Base-by-base conservation (phyloP, 2,888 invertebrate genomes). In the Epistrophe grossulariae region DNA sequence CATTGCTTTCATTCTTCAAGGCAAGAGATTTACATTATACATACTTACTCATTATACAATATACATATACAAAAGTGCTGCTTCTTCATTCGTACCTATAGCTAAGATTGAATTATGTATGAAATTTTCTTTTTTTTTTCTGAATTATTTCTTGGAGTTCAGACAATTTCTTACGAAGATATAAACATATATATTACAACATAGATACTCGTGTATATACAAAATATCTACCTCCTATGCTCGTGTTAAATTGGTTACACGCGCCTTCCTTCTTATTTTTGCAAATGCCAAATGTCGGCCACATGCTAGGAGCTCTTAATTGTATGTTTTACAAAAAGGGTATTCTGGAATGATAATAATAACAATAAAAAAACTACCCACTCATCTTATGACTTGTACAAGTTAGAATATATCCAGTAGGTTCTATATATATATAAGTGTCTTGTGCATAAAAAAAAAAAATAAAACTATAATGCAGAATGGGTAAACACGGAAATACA, bases 251-350 rank as follows among this genome's bases (percentile, higher is more conserved):
- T 28, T 64, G 45, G 45, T 28, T 35, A 31, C 66, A 66, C 17
- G 48, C 11, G 66, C 66, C 66, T 17, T 35, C 15, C 0, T 31
- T n/a, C 3, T 0, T 17, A 9, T 57, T n/a, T 15, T 31, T 45
- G 13, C 11, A 64, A 66, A 66, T 66, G 48, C 17, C 50, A 68
- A 68, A 68, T 50, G 68, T 50, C 38, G 50, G 50, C 35, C 68
- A 50, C 68, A 68, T 50, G 50, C 50, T 50, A 38, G 19, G 5
- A 50, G 38, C 35, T 68, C 15, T 50, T 50, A 68, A 68, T 52
- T 68, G 68, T 19, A 19, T 68, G 5, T 68, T 19, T 38, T 13
- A 19, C 50, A 50, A 68, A 68, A 68, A 68, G 66, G 48, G 19
- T 66, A 38, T 68, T 5, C n/a, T 28, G 28, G 10, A 45, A 64